Base-by-base conservation (phyloP, 2,888 invertebrate genomes). In the Hyposoter dolosus region DNA sequence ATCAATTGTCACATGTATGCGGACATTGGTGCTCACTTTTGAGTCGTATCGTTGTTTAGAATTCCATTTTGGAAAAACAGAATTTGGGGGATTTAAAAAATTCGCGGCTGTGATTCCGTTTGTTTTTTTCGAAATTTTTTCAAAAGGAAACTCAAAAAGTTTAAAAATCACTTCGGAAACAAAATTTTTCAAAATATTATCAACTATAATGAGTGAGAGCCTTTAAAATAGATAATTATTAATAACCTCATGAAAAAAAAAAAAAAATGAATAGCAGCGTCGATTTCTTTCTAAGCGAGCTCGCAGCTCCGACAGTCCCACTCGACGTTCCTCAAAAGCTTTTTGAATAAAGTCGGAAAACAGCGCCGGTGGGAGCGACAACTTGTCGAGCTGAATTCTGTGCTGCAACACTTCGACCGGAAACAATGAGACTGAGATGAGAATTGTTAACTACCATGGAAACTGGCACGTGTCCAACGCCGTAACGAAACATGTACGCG, bases 401-500 rank as follows among this genome's bases (percentile, higher is more conserved):
- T 53, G 56, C 23, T 35, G 68, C 50, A 47, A 65, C 56, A 47
- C 23, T 65, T 68, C 35, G 63, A 66, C 69, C 69, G 79, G 82
- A 85, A 79, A 85, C 75, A 82, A 85, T 71, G 82, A 79, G 47
- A 63, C 78, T 23, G 53, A 63, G 19, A 23, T 28, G 60, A 71
- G 50, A 85, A 66, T 75, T 71, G 76, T 60, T 65, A 75, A 63
- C 82, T 79, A 82, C 47, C 28, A 75, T 6, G 66, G 32, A 47
- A 75, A 75, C 74, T 85, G 85, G 85, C 79, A 53, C n/a, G 43
- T 17, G 47, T 79, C 82, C 85, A 85, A 79, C 72, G 35, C 35
- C 35, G 56, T 66, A 56, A 56, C 72, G 43, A 81, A 72, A 72
- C 72, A 76, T 78, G 32, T 32, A 63, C 32, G n/a, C 32, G n/a